Base-by-base conservation (phyloP, 1,140 invertebrate species). In the Matsumurasca onukii region DNA sequence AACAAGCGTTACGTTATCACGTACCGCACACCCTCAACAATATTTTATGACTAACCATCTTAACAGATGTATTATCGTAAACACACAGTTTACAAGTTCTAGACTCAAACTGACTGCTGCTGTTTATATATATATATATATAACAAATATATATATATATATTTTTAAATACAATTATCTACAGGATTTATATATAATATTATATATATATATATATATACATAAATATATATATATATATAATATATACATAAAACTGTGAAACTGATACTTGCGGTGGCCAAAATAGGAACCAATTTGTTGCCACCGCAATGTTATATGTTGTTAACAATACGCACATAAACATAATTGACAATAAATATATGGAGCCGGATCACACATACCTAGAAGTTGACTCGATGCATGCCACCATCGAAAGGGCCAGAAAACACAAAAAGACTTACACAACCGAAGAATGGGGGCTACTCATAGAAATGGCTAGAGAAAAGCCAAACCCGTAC, bases 381-480 rank as follows among this genome's bases (percentile, higher is more conserved):
- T 78, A 79, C 59, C 81, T 80, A 77, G 79, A 81, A 62, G 74
- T 73, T 66, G 80, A 82, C 68, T 74, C 71, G 13, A 75, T 80
- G 1, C 79, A 81, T 65, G 71, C 64, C 39, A 52, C 67, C 15
- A 76, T 77, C 49, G 73, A 76, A 65, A 45, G 52, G 31, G 66
- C 39, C 20, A 2, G 69, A 45, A 70, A 67, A 31, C 24, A 68
- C 22, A 49, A 52, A 20, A 34, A 68, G 29, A 70, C 67, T 34
- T 67, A 70, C 51, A 67, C 69, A 13, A 66, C 69, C 27, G 66
- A 63, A 70, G 64, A 70, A 70, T 70, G 65, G 49, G 27, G 49
- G 24, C 27, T 70, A 25, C 22, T 69, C 17, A 70, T 70, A 22
- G 17, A 45, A 29, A 57, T 30, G 34, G 64, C 69, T 17, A 68